Evolutionary conservation across 2,888 invertebrate genomes (phyloP), one percentile per base, ranked within the genome.

Genomic region (Phalangium opilio): DNA sequence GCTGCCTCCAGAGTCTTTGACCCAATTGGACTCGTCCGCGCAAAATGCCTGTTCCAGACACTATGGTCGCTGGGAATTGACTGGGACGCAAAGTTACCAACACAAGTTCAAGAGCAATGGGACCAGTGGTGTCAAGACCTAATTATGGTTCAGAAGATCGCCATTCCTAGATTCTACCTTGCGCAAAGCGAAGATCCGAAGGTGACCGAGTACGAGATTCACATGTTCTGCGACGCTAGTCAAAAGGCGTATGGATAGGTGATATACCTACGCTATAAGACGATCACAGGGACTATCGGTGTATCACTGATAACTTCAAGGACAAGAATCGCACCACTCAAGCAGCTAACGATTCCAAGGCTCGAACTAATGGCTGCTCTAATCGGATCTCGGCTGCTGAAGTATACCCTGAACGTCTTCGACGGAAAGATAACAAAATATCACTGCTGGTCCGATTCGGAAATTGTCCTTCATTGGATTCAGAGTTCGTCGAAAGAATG

Each of bases 221-320:
- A 53, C 47, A 50, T 45, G 27, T 61, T 58, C 41, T 54, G 50
- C 11, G 59, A 60, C 38, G 58, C 59, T 2, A 54, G 54, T 15
- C 40, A 45, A 19, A 34, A 41, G 18, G 59, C 50, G 1, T 60
- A 57, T 45, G 53, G 55, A 11, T 49, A 56, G 1, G 41, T 38
- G 14, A 45, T 55, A 2, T 59, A 57, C 43, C 11, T 57, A 0
- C 48, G 53, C 8, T 27, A 27, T 8, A 8, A 27, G 8, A 27
- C 27, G 8, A 4, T 8, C 8, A 7, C 27, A 4, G 27, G 27
- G 8, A 27, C 4, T 8, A 7, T 27, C 8, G 27, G 27, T 7
- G 27, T 27, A 4, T 7, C 27, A 7, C 27, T 27, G 27, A 27
- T 27, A 4, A 7, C 27, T 7, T 27, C 27, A 27, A 27, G 8